Percentiles rank a stretch among this genome's conserved stretches.
Conservation (phyloP, 2,888 invertebrate genomes). For the Octonoba sinensis region DNA sequence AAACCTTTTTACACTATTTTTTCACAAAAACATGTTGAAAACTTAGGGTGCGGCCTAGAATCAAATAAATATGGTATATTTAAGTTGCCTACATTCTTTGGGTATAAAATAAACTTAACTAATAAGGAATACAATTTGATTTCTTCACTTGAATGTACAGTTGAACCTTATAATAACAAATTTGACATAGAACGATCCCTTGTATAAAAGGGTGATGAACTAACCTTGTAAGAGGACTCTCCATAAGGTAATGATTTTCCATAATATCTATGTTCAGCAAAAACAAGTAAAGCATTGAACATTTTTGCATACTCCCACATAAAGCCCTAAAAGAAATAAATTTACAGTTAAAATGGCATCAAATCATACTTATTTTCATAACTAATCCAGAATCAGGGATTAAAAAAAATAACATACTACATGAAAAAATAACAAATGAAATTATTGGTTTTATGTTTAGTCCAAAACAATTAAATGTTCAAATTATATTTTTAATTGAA, state of each 20-base stretch:
- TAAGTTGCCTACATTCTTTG: no score
- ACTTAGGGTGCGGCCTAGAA: no score
- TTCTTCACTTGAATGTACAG: no score
- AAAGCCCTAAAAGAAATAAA: constrained; percentile 67
- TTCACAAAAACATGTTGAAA: no score
- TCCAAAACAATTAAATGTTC: neutral
- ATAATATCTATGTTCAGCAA: constrained; percentile 69
- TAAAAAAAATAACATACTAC: neutral
- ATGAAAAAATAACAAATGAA: neutral
- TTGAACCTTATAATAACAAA: no score
- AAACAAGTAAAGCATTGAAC: constrained; percentile 70
- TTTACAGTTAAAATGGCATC: neutral
- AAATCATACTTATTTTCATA: neutral
- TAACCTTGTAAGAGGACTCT: constrained; percentile 26
- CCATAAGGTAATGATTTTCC: constrained; percentile 50
- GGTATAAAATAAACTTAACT: no score
- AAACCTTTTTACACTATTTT: no score
- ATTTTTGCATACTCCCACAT: constrained; percentile 70
- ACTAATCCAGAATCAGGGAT: neutral
- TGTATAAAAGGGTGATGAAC: neutral
- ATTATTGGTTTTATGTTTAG: neutral
- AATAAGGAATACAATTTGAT: no score
- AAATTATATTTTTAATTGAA: neutral
- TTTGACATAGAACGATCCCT: no score
- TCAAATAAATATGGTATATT: no score